A percentile compares a stretch with the other conserved stretches of the same genome.
Conservation (phyloP, 2,113 vertebrate species). For the Gorsachius goisagi region DNA sequence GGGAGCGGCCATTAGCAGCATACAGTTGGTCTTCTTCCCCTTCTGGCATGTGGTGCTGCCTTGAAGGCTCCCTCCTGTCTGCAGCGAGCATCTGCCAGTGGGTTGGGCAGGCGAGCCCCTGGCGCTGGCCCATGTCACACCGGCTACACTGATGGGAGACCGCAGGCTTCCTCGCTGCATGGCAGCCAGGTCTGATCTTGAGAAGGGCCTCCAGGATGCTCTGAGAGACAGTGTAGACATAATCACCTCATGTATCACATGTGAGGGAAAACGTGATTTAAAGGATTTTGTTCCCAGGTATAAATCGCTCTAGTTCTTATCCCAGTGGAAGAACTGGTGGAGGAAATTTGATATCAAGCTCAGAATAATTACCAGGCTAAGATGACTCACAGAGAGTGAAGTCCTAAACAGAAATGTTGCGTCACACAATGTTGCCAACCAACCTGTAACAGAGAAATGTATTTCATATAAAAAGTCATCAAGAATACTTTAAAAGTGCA, state of each 20-base stretch:
- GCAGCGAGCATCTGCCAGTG: not conserved
- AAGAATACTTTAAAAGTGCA: not conserved
- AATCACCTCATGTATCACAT: not conserved
- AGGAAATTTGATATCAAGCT: not conserved
- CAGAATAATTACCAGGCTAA: not conserved
- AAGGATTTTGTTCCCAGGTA: not conserved
- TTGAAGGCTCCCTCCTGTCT: not conserved
- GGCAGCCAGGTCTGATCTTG: not conserved
- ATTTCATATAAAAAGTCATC: not conserved
- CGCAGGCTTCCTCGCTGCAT: not conserved
- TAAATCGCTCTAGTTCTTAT: not conserved
- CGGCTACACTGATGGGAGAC: not conserved
- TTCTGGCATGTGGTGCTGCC: not conserved
- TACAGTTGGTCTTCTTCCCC: not conserved
- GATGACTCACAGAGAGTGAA: not conserved
- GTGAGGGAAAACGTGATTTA: not conserved
- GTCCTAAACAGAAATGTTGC: not conserved
- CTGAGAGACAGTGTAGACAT: not conserved
- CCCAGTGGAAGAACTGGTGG: not conserved
- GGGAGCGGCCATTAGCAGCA: not conserved
- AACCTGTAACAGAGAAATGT: not conserved
- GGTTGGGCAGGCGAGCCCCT: not conserved
- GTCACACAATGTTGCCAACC: not conserved
- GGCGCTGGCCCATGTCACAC: fast-evolving
- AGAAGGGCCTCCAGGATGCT: not conserved